Evolutionary conservation across 2,888 invertebrate genomes (phyloP).

Genomic region (Priocnemis perturbator): DNA sequence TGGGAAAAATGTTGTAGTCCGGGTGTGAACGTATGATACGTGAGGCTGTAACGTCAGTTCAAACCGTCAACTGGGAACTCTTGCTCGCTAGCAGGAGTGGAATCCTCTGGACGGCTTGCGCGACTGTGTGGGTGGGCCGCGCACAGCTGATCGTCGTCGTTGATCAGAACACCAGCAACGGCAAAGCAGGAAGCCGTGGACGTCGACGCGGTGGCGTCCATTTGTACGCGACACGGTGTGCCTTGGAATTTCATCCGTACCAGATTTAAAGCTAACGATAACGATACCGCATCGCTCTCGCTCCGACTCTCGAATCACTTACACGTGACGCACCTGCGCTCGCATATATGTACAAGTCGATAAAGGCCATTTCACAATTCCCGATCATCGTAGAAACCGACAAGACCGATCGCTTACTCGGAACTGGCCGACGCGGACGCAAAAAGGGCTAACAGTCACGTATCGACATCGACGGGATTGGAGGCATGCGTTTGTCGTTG

Average conservation of each 20-base stretch:
- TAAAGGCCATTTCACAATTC: too few relatives aligned
- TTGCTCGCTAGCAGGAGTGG: not conserved
- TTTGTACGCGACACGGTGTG: slow-evolving; percentile 53
- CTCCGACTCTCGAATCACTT: not conserved
- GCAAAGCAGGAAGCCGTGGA: slow-evolving; percentile 55
- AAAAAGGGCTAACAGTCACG: too few relatives aligned
- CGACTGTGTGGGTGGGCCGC: slow-evolving; percentile 45
- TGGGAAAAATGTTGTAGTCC: too few relatives aligned
- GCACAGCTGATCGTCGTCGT: slow-evolving; percentile 58
- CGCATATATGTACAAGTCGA: too few relatives aligned
- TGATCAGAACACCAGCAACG: slow-evolving; percentile 50
- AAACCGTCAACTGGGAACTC: too few relatives aligned
- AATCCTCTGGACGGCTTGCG: slow-evolving; percentile 15
- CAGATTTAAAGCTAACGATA: slow-evolving; percentile 62
- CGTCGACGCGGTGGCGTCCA: slow-evolving; percentile 58
- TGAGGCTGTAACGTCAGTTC: too few relatives aligned
- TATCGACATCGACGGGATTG: too few relatives aligned
- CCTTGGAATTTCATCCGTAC: slow-evolving; percentile 63
- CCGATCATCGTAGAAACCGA: slow-evolving; percentile 1
- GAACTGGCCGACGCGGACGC: too few relatives aligned
- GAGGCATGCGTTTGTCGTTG: too few relatives aligned
- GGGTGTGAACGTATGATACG: too few relatives aligned
- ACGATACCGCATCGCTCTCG: slow-evolving; percentile 42
- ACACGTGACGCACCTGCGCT: not conserved
- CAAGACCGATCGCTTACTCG: not conserved